A percentile compares a stretch with the other conserved stretches of the same genome.
These are phyloP conservation scores for Cassiopea andromeda DNA, from an alignment of 30 jellyfish, hydroid and myxozoan genomes.

Conservation along the genomic window DNA sequence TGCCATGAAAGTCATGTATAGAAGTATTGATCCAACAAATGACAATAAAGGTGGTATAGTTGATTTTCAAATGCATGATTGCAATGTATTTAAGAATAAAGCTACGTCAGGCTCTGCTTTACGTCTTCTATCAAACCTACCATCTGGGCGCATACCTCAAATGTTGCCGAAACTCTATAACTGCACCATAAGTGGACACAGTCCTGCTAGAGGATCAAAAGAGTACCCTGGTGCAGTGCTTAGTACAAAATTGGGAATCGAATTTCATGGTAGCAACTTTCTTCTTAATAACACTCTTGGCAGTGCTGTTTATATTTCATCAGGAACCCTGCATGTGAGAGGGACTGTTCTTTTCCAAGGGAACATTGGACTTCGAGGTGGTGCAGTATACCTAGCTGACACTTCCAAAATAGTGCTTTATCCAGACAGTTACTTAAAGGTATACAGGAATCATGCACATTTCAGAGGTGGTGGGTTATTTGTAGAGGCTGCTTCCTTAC, in stretches of 20 bases:
- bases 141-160: constrained; percentile 47
- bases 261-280: constrained; percentile 27
- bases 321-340: constrained; percentile 47
- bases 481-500: constrained; percentile 54
- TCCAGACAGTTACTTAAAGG: constrained; percentile 57
- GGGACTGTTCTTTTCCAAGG: constrained; percentile 28
- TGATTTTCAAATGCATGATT: constrained; percentile 42
- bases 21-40: constrained; percentile 46
- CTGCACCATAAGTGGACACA: constrained; percentile 29
- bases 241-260: constrained; percentile 56
- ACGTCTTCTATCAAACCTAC: constrained; percentile 51
- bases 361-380: constrained; percentile 56
- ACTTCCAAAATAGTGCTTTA: constrained; percentile 36
- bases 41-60: constrained; percentile 40
- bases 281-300: constrained; percentile 35
- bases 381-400: constrained; percentile 65
- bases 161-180: constrained; percentile 36
- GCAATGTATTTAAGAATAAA: constrained; percentile 22
- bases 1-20: constrained; percentile 59
- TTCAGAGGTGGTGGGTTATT: constrained; percentile 70
- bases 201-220: constrained; percentile 55
- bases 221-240: constrained; percentile 75
- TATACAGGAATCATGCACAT: constrained; percentile 53
- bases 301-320: constrained; percentile 68
- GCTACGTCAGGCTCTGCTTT: constrained; percentile 78